Conservation (phyloP, 2,888 invertebrate species). For the Napeogenes sylphis region DNA sequence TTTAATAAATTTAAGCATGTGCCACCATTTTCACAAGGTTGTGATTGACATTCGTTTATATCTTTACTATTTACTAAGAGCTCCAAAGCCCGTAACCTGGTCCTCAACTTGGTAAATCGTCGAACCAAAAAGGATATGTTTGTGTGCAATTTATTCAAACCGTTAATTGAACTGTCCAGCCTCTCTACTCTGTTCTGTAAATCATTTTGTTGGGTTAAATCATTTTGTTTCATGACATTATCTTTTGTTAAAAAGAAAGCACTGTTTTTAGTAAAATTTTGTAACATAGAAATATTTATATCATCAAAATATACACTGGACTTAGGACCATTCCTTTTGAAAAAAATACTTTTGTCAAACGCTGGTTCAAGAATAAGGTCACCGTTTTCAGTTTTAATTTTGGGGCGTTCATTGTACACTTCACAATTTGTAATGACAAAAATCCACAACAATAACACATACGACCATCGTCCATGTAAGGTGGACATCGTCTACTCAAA, state of each 20-base stretch:
- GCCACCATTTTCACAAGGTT: slow-evolving; percentile 90
- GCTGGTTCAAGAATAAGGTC: slow-evolving; percentile 89
- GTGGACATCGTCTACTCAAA: neutral
- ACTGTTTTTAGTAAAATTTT: slow-evolving; percentile 46
- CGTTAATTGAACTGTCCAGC: slow-evolving; percentile 45
- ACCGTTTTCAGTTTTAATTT: slow-evolving; percentile 81
- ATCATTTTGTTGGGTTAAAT: slow-evolving; percentile 36
- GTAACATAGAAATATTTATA: slow-evolving; percentile 77
- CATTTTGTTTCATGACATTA: slow-evolving; percentile 32
- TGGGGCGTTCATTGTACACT: slow-evolving; percentile 80
- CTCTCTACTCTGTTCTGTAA: slow-evolving; percentile 49
- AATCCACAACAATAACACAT: neutral
- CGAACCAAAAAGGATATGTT: slow-evolving; percentile 50
- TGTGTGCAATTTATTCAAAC: slow-evolving; percentile 33
- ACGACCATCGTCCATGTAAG: neutral
- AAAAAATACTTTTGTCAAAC: slow-evolving; percentile 85
- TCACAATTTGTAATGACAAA: slow-evolving; percentile 46
- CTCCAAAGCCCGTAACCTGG: slow-evolving; percentile 65
- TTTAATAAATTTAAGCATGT: slow-evolving; percentile 85
- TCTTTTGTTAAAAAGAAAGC: slow-evolving; percentile 23
- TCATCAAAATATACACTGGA: slow-evolving; percentile 82
- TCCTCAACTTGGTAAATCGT: slow-evolving; percentile 48
- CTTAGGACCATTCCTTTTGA: slow-evolving; percentile 83
- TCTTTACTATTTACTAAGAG: slow-evolving; percentile 63
- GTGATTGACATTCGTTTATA: slow-evolving; percentile 81